phyloP scores from a whole-genome alignment of 2,797 vertebrate genomes.

The Acanthurus tractus region DNA sequence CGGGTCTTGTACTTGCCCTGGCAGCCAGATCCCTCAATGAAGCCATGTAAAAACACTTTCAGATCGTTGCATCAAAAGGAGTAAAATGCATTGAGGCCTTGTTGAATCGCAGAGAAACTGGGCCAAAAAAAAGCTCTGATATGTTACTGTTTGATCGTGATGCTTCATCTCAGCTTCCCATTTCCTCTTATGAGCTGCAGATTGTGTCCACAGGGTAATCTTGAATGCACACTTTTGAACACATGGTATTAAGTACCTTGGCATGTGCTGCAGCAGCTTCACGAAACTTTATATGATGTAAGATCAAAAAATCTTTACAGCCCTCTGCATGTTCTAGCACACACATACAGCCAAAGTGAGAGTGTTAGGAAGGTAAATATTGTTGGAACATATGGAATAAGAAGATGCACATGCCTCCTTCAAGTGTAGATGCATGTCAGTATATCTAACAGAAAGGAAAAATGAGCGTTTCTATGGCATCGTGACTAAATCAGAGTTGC shows the following conservation, averaged over 20 bases:
- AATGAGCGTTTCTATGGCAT: background rate
- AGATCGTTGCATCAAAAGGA: slow-evolving; percentile 65
- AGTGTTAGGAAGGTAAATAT: background rate
- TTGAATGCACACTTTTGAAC: slow-evolving; percentile 64
- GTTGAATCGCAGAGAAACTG: slow-evolving; percentile 65
- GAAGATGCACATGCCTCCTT: too few relatives aligned
- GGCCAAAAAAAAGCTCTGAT: slow-evolving; percentile 66
- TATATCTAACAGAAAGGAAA: background rate
- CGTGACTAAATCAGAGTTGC: background rate
- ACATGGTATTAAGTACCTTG: slow-evolving; percentile 49
- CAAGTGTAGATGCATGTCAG: too few relatives aligned
- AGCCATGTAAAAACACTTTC: slow-evolving; percentile 45
- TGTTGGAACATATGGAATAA: too few relatives aligned
- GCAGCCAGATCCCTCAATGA: slow-evolving; percentile 19
- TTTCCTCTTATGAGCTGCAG: slow-evolving; percentile 66
- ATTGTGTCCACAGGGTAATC: slow-evolving; percentile 74
- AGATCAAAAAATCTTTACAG: slow-evolving; percentile 9
- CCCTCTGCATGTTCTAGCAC: slow-evolving; percentile 1
- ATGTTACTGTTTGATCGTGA: slow-evolving; percentile 66
- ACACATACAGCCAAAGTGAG: background rate
- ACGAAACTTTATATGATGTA: slow-evolving; percentile 19
- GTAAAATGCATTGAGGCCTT: slow-evolving; percentile 33
- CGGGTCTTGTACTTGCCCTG: background rate
- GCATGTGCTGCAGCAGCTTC: slow-evolving; percentile 33
- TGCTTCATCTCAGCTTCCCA: slow-evolving; percentile 64